Conservation (phyloP, 2,888 invertebrate species). For the Quadriops clusia region DNA sequence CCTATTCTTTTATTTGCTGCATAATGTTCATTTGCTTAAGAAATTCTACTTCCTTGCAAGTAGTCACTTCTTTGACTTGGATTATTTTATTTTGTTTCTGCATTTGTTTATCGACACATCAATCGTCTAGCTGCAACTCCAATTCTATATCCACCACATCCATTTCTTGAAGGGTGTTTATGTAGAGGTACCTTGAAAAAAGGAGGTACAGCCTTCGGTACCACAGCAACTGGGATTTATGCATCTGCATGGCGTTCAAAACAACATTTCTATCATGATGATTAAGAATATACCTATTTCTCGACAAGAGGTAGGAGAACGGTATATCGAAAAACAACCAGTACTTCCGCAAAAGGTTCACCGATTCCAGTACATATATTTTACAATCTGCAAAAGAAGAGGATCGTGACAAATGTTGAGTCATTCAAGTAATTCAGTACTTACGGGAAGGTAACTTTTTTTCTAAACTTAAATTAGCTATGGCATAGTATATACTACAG, state of each 20-base stretch:
- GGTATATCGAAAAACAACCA: conserved; percentile 73
- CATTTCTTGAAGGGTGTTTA: conserved; percentile 75
- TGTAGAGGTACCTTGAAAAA: conserved; percentile 81
- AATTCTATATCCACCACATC: conserved; percentile 64
- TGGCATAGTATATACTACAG: conserved; percentile 68
- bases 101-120: no score
- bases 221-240: conserved; percentile 91
- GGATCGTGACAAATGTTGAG: conserved; percentile 5
- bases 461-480: conserved; percentile 66
- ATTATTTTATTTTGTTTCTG: no score
- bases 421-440: conserved; percentile 25
- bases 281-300: conserved; percentile 59
- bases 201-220: conserved; percentile 79
- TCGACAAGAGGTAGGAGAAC: conserved; percentile 63
- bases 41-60: no score
- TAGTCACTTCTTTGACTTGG: no score
- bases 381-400: conserved; percentile 55
- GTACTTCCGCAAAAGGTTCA: conserved; percentile 79
- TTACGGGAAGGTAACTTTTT: conserved; percentile 62
- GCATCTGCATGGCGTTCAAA: conserved; percentile 71
- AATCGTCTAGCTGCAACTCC: conserved; percentile 57
- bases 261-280: conserved; percentile 48
- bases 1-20: no score
- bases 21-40: no score
- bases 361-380: conserved; percentile 74